Conservation (phyloP, 1,140 invertebrate species). For the Drosophila aff. region DNA sequence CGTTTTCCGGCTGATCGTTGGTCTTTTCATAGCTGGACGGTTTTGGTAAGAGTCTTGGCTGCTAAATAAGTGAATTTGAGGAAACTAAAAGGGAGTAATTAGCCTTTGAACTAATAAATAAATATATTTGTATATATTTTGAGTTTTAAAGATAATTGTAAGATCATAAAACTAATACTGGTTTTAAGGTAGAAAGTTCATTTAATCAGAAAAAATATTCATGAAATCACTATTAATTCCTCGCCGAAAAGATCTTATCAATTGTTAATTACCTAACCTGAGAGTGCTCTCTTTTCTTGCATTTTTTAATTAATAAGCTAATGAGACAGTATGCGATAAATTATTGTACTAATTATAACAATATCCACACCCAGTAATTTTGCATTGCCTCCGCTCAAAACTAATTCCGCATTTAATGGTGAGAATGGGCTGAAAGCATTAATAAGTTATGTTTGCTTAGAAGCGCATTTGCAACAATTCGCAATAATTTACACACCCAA, state of each 20-base stretch:
- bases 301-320: conserved; percentile 18
- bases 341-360: conserved; percentile 20
- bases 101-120: too few relatives aligned
- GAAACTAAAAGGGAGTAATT: not conserved
- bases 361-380: conserved; percentile 21
- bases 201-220: not conserved
- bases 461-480: conserved; percentile 49
- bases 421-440: conserved; percentile 40
- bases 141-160: too few relatives aligned
- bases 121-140: too few relatives aligned
- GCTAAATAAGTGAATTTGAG: conserved; percentile 3
- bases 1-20: conserved; percentile 30
- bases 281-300: not conserved
- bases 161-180: too few relatives aligned
- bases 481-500: conserved; percentile 66
- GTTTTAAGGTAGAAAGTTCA: not conserved
- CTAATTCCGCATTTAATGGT: conserved; percentile 35
- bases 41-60: conserved; percentile 17
- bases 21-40: conserved; percentile 36
- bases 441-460: conserved; percentile 34
- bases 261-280: not conserved
- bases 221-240: not conserved
- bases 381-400: conserved; percentile 11
- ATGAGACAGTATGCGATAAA: conserved; percentile 16
- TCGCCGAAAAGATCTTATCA: conserved; percentile 6